A percentile compares a stretch with the other conserved stretches of the same genome.
Conservation (phyloP, 2,797 vertebrate species). For the Emydoidea blandingii region DNA sequence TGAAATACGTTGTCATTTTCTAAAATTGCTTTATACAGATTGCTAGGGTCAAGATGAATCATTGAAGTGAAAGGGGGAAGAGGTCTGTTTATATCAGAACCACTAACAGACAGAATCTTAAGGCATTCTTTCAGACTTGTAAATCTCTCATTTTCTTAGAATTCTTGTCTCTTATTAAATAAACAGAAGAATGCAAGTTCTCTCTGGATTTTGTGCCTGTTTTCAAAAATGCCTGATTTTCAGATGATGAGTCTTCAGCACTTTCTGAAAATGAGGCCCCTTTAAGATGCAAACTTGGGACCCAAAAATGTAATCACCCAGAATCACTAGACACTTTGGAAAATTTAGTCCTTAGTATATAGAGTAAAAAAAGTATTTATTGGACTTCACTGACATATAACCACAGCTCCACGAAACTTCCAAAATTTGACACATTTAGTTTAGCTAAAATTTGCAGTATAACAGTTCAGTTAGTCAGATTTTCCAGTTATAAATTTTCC, state of each 20-base stretch:
- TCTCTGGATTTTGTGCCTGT: background rate
- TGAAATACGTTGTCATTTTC: background rate
- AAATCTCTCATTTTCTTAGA: background rate
- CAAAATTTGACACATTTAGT: background rate
- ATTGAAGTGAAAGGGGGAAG: conserved; percentile 3
- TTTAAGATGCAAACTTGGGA: background rate
- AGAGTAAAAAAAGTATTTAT: background rate
- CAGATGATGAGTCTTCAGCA: background rate
- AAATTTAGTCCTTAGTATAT: fast-evolving
- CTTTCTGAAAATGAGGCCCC: background rate
- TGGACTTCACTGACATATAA: background rate
- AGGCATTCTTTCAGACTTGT: background rate
- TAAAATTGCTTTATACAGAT: conserved; percentile 22
- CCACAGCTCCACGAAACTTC: background rate
- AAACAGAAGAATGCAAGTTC: background rate
- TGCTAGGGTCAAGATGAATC: background rate
- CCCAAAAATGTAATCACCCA: background rate
- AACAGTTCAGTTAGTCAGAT: background rate
- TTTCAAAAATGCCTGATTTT: background rate
- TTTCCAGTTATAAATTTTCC: background rate
- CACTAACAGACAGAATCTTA: background rate
- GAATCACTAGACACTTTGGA: background rate
- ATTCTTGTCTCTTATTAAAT: background rate
- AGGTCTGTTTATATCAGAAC: background rate
- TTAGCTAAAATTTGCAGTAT: background rate